phyloP scores from a whole-genome alignment of 2,888 invertebrate genomes.

The Bombylius major region DNA sequence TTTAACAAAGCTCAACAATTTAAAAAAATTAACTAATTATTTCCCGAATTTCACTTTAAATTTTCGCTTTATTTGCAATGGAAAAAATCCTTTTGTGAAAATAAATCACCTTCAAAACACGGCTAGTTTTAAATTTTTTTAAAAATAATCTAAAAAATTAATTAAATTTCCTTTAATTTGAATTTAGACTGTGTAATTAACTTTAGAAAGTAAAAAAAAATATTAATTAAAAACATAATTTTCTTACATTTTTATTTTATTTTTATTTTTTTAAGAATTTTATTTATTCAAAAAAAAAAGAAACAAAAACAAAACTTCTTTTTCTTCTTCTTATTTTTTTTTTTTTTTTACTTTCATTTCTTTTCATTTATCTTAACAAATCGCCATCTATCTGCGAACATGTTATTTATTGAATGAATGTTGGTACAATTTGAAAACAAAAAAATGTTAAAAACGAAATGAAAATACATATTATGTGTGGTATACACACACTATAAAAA shows the following conservation, averaged over 20 bases:
- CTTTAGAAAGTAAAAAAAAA: too few species aligned
- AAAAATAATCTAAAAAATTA: too few species aligned
- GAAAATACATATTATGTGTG: not conserved
- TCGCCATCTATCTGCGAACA: conserved; percentile 14
- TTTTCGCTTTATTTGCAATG: too few species aligned
- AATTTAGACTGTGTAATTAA: too few species aligned
- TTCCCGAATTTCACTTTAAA: too few species aligned
- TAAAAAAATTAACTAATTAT: too few species aligned
- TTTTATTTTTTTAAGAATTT: conserved; percentile 25
- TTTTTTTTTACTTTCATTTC: conserved; percentile 43
- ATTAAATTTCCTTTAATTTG: too few species aligned
- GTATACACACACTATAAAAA: not conserved
- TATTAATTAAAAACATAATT: not conserved
- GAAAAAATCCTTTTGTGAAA: too few species aligned
- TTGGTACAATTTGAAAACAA: conserved; percentile 8
- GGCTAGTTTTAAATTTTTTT: too few species aligned
- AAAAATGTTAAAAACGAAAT: conserved; percentile 2
- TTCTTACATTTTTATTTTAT: not conserved
- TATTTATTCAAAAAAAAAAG: conserved; percentile 35
- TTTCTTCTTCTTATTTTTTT: conserved; percentile 12
- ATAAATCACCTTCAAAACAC: too few species aligned
- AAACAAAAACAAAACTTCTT: conserved; percentile 4
- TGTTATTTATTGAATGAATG: not conserved
- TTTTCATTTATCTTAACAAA: conserved; percentile 36
- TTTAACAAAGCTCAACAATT: too few species aligned